Evolutionary conservation across 2,113 vertebrate genomes (phyloP).

Genomic region (Saccopteryx bilineata): DNA sequence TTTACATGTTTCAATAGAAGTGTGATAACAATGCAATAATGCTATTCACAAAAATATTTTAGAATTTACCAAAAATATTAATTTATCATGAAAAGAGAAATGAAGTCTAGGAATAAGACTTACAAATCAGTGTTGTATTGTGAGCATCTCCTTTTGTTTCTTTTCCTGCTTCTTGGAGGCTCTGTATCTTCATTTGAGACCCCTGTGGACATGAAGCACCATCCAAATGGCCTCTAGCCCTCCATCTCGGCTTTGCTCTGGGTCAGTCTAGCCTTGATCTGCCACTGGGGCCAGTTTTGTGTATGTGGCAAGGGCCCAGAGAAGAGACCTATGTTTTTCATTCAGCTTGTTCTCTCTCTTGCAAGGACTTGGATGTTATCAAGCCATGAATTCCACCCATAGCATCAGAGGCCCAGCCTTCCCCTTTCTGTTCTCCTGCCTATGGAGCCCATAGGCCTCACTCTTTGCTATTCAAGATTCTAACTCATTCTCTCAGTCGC

Average conservation of each 20-base stretch:
- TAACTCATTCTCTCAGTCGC: background rate
- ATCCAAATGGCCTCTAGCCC: background rate
- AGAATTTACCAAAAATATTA: constrained; percentile 12
- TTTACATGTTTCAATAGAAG: background rate
- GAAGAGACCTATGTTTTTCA: background rate
- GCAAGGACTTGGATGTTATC: background rate
- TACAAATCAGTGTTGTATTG: background rate
- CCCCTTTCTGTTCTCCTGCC: background rate
- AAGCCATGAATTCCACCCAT: background rate
- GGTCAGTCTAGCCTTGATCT: background rate
- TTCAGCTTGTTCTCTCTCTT: background rate
- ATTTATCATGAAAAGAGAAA: background rate
- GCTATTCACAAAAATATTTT: background rate
- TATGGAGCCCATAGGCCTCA: background rate
- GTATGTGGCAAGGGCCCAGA: background rate
- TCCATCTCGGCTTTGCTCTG: background rate
- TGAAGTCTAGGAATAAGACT: background rate
- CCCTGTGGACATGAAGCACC: too few species aligned
- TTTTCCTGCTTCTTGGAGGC: background rate
- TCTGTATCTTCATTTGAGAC: background rate
- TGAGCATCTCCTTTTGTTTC: background rate
- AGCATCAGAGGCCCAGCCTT: too few species aligned
- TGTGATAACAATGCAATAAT: background rate
- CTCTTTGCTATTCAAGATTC: background rate
- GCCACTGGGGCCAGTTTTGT: background rate